Evolutionary conservation across 1,140 invertebrate species (phyloP).

Genomic region (Drosophila athabasca): DNA sequence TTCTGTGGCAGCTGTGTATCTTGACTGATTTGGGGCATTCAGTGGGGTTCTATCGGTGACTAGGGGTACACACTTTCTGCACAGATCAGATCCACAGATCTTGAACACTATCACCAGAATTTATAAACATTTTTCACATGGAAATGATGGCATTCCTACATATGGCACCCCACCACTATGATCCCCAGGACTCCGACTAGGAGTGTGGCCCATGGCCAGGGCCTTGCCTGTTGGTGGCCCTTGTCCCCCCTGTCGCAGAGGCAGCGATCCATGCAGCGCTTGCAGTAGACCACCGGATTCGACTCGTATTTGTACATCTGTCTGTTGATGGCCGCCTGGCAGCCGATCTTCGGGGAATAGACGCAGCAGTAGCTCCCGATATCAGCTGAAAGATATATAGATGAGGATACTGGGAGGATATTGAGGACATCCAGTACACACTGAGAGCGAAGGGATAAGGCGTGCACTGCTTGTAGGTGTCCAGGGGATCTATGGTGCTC

Average conservation of each 20-base stretch:
- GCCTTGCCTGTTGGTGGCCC: not conserved
- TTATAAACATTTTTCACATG: too few species aligned
- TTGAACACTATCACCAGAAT: too few species aligned
- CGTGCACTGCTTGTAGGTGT: not conserved
- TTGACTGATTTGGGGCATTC: too few species aligned
- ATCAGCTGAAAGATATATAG: not conserved
- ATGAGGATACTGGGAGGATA: not conserved
- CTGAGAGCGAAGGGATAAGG: conserved; percentile 11
- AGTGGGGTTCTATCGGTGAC: too few species aligned
- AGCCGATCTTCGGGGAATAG: conserved; percentile 30
- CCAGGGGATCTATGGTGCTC: not conserved
- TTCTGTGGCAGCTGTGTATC: too few species aligned
- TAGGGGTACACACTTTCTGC: too few species aligned
- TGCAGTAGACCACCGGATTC: conserved; percentile 7
- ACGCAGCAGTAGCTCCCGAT: conserved; percentile 37
- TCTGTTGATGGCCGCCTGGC: conserved; percentile 26
- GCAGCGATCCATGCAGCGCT: conserved; percentile 13
- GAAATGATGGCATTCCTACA: too few species aligned
- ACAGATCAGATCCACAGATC: too few species aligned
- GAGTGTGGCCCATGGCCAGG: not conserved
- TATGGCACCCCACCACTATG: not conserved
- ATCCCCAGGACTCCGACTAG: not conserved
- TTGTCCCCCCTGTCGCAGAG: not conserved
- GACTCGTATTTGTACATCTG: not conserved
- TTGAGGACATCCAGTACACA: conserved; percentile 2